A percentile compares a stretch with the other conserved stretches of the same genome.
Evolutionary conservation across 2,888 invertebrate species (phyloP).

Genomic region (Timema cristinae): DNA sequence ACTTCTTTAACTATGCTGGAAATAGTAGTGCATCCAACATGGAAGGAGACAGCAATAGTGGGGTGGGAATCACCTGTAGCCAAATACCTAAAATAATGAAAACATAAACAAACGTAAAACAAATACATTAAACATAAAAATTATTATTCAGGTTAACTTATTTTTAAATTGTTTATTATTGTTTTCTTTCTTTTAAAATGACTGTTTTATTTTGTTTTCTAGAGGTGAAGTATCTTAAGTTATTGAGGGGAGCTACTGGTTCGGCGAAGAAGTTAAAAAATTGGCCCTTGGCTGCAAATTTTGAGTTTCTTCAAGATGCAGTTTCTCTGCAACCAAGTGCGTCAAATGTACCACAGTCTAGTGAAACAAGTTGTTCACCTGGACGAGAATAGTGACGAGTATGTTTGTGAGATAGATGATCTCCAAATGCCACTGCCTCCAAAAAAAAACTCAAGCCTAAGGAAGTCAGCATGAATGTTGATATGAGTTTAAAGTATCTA

Average conservation of each 20-base stretch:
- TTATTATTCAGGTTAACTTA: neutral
- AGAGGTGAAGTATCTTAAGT: neutral
- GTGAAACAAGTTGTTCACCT: too few relatives aligned
- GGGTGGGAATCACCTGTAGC: constrained; percentile 37
- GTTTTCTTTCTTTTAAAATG: neutral
- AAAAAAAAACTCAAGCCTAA: too few relatives aligned
- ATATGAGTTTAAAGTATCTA: too few relatives aligned
- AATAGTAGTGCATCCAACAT: constrained; percentile 39
- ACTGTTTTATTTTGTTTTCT: neutral
- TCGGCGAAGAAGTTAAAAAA: neutral
- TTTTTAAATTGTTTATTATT: neutral
- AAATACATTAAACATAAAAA: neutral
- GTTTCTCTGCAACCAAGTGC: neutral
- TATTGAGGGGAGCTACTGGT: neutral
- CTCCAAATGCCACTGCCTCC: too few relatives aligned
- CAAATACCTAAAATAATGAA: constrained; percentile 35
- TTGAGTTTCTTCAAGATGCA: neutral
- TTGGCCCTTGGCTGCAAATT: neutral
- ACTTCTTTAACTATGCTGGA: constrained; percentile 37
- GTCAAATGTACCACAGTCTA: too few relatives aligned
- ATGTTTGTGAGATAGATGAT: too few relatives aligned
- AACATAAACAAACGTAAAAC: neutral
- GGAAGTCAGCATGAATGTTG: too few relatives aligned
- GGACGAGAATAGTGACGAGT: too few relatives aligned
- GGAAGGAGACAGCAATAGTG: constrained; percentile 38